Conservation (phyloP, 2,113 vertebrate genomes). For the Sinocyclocheilus anshuiensis region DNA sequence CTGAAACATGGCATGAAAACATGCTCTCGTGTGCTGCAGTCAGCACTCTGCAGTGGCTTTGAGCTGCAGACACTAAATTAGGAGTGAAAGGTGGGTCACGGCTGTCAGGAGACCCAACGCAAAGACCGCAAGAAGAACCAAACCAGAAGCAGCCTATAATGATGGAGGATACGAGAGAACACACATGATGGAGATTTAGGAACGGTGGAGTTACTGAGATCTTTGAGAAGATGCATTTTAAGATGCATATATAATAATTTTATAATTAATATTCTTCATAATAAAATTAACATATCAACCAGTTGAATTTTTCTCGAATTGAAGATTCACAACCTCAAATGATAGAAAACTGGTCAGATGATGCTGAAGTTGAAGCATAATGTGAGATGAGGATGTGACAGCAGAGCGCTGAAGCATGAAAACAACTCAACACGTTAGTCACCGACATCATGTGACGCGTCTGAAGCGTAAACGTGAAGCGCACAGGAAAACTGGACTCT, state of each 20-base stretch:
- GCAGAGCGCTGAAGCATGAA: not conserved
- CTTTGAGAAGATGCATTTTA: too few species aligned
- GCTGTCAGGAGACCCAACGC: not conserved
- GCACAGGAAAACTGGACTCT: not conserved
- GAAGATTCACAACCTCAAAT: too few species aligned
- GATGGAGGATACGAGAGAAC: not conserved
- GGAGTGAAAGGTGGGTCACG: constrained; percentile 23
- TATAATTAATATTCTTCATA: too few species aligned
- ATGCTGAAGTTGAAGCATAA: not conserved
- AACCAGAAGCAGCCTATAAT: not conserved
- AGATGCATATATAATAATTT: too few species aligned
- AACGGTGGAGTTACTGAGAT: not conserved
- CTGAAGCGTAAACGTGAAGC: not conserved
- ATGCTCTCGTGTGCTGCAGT: not conserved
- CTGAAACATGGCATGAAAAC: constrained; percentile 15
- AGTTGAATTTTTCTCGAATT: too few species aligned
- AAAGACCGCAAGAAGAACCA: not conserved
- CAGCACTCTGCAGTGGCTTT: constrained; percentile 7
- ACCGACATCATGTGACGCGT: too few species aligned
- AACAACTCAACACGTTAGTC: not conserved
- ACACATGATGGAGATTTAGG: not conserved
- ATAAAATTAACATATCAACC: too few species aligned
- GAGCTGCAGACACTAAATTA: not conserved
- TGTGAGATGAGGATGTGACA: not conserved
- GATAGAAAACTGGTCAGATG: too few species aligned